Evolutionary conservation across 2,797 vertebrate species (phyloP), one percentile per base, ranked within the genome.

Genomic region (Chelon labrosus): DNA sequence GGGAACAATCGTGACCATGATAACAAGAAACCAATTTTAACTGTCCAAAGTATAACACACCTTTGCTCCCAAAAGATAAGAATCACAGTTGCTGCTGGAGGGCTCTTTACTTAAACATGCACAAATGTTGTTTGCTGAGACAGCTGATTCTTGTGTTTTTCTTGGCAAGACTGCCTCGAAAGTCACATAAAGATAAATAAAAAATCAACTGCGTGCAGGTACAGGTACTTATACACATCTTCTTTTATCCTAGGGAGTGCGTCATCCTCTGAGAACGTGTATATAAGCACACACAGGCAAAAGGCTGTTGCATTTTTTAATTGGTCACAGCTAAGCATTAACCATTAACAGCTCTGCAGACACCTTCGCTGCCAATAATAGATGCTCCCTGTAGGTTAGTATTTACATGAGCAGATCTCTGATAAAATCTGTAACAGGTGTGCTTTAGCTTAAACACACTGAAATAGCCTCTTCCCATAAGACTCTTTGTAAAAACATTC

Each of bases 321-420:
- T 87, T 87, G 79, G 68, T 59, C 50, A 66, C 73, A 78, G 59
- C 78, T 83, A 73, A 82, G 70, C 47, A 19, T 64, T 70, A 78
- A 67, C 50, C 44, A 11, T 54, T 73, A 16, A 19, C 17, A 37
- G 60, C 51, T 70, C 41, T 70, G 52, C 41, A 52, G 62, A 83
- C 79, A 66, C 46, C 51, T 60, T 64, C 66, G 9, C 14, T 10
- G 51, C 41, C 61, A 74, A 72, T 46, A 77, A 59, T 47, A 71
- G 64, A 61, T 17, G 46, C 22, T 63, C 37, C 56, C 59, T 13
- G 20, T 2, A 49, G 64, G 64, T 52, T 42, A n/a, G 22, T 65
- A 22, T 56, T 37, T 60, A 42, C 39, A 47, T 22, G 10, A 79
- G 16, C 27, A 72, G n/a, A 42, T 63, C 35, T 27, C 19, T 62